Evolutionary conservation across 2,888 invertebrate genomes (phyloP).

Genomic region (Acronicta psi): DNA sequence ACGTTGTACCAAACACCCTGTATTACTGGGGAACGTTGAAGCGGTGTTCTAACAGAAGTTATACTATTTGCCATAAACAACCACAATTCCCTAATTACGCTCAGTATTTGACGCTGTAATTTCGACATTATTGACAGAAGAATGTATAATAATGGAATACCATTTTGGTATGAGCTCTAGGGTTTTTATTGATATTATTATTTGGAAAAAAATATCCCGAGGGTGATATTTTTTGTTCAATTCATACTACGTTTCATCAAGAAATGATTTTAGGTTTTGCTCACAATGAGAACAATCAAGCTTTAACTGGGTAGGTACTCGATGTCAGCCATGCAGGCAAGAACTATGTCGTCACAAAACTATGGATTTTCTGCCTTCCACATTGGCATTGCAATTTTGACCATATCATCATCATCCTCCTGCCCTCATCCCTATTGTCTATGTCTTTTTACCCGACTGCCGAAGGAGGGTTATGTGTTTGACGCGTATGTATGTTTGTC

Average conservation of each 20-base stretch:
- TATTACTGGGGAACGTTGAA: too few species aligned
- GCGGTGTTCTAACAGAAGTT: background rate
- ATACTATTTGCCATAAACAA: slow-evolving; percentile 12
- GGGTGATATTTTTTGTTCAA: too few species aligned
- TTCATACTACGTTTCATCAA: too few species aligned
- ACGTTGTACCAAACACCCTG: background rate
- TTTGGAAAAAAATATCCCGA: background rate
- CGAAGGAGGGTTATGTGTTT: too few species aligned
- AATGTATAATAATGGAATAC: slow-evolving; percentile 2
- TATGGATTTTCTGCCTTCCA: background rate
- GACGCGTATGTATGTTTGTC: too few species aligned
- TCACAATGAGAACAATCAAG: too few species aligned
- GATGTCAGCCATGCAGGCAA: too few species aligned
- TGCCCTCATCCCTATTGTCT: too few species aligned
- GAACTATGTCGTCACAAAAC: background rate
- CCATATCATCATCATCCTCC: too few species aligned
- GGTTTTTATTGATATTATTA: slow-evolving; percentile 2
- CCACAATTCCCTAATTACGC: slow-evolving; percentile 18
- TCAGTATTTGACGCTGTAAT: slow-evolving; percentile 21
- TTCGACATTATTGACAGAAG: slow-evolving; percentile 2
- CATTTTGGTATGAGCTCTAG: background rate
- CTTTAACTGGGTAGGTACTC: too few species aligned
- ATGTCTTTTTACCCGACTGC: too few species aligned
- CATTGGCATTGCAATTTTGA: background rate
- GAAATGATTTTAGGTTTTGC: too few species aligned